A percentile compares a stretch with the other conserved stretches of the same genome.
Conservation (phyloP, 2,888 invertebrate species). For the Tolmerus cingulatus region DNA sequence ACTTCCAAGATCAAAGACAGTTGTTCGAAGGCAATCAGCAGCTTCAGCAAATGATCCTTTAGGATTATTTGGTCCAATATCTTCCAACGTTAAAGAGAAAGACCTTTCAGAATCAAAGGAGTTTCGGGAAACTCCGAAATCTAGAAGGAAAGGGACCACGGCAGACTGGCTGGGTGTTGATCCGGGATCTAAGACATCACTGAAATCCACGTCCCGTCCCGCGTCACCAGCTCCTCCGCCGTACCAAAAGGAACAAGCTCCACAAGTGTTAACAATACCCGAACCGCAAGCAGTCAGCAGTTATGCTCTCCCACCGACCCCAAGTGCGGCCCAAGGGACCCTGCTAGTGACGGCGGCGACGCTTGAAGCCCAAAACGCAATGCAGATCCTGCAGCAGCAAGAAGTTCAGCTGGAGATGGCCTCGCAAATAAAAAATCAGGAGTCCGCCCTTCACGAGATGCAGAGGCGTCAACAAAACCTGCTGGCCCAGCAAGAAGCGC, state of each 20-base stretch:
- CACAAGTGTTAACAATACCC: neutral
- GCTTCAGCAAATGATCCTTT: conserved; percentile 53
- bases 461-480: conserved; percentile 58
- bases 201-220: neutral
- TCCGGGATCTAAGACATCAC: conserved; percentile 14
- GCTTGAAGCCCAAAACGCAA: conserved; percentile 56
- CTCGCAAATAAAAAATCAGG: conserved; percentile 61
- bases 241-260: neutral
- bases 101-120: conserved; percentile 49
- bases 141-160: conserved; percentile 53
- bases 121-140: conserved; percentile 54
- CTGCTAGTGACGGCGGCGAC: conserved; percentile 56
- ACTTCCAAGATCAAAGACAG: conserved; percentile 57
- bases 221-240: neutral
- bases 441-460: conserved; percentile 59
- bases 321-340: conserved; percentile 49
- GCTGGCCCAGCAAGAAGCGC: conserved; percentile 57
- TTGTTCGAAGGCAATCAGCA: conserved; percentile 58
- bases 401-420: conserved; percentile 60
- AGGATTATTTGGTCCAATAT: conserved; percentile 49
- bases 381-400: conserved; percentile 59
- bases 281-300: neutral
- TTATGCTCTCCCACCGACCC: neutral
- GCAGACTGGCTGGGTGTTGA: conserved; percentile 61
- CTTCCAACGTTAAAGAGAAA: conserved; percentile 31